Evolutionary conservation across 1,140 invertebrate species (phyloP).

Genomic region (Metaphire vulgaris): DNA sequence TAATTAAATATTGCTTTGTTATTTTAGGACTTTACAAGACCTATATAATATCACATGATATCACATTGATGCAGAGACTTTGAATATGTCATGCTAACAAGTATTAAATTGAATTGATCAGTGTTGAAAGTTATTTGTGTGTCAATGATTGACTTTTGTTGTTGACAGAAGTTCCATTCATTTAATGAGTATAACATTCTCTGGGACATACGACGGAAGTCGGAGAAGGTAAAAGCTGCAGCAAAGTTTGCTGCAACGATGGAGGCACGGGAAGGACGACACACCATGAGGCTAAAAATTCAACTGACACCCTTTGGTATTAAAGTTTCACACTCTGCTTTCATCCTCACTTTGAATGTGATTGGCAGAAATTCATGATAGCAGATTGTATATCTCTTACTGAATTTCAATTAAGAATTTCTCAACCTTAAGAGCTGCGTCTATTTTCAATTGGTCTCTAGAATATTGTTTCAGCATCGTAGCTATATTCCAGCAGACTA

Average conservation of each 20-base stretch:
- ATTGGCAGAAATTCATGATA: too few species aligned
- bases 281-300: conserved; percentile 4
- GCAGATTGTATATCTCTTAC: too few species aligned
- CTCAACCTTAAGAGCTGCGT: too few species aligned
- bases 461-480: too few species aligned
- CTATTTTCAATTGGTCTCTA: too few species aligned
- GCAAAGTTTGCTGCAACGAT: neutral
- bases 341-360: too few species aligned
- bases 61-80: too few species aligned
- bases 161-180: neutral
- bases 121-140: neutral
- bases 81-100: neutral
- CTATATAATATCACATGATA: too few species aligned
- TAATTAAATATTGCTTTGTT: neutral
- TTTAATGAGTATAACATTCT: neutral
- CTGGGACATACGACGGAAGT: conserved; percentile 7
- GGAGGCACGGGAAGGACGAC: neutral
- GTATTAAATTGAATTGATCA: neutral
- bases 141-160: neutral
- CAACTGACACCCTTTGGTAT: neutral
- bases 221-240: neutral
- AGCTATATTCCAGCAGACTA: too few species aligned
- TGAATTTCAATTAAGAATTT: too few species aligned
- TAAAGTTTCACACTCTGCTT: neutral
- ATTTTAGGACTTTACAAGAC: too few species aligned